These are phyloP conservation scores for Rhamphomyia laevipes DNA, from an alignment of 2,888 invertebrate genomes.

Conservation along the genomic window DNA sequence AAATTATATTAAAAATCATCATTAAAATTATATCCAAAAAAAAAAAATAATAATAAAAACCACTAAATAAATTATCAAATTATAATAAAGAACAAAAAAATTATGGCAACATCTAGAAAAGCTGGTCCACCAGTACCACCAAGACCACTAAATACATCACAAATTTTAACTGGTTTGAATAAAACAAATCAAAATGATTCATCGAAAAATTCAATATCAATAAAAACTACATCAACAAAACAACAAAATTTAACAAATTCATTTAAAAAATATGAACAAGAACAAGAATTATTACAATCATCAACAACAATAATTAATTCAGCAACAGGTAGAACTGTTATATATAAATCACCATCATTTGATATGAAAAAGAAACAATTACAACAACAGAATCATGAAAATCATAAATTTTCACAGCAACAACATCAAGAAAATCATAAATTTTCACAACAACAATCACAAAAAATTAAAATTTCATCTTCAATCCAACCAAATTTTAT, in stretches of 20 bases:
- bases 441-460: conserved; percentile 5
- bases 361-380: conserved; percentile 30
- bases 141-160: conserved; percentile 42
- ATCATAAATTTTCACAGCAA: conserved; percentile 1
- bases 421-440: neutral
- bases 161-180: neutral
- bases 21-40: too few relatives aligned
- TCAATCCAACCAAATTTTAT: conserved; percentile 5
- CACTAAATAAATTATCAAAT: too few relatives aligned
- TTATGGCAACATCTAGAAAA: conserved; percentile 31
- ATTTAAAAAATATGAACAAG: neutral
- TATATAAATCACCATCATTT: conserved; percentile 35
- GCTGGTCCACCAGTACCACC: conserved; percentile 69
- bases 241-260: conserved; percentile 1
- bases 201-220: conserved; percentile 14
- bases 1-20: too few relatives aligned
- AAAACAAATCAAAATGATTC: neutral
- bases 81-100: too few relatives aligned
- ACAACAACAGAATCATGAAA: neutral
- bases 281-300: conserved; percentile 7
- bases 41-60: too few relatives aligned
- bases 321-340: conserved; percentile 35
- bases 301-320: conserved; percentile 12
- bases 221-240: conserved; percentile 14
- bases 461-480: conserved; percentile 6